Percentiles rank a stretch among this genome's conserved stretches.
These are phyloP conservation scores for Cyphomyrus discorhynchus DNA, from an alignment of 2,113 vertebrate species.

Conservation along the genomic window DNA sequence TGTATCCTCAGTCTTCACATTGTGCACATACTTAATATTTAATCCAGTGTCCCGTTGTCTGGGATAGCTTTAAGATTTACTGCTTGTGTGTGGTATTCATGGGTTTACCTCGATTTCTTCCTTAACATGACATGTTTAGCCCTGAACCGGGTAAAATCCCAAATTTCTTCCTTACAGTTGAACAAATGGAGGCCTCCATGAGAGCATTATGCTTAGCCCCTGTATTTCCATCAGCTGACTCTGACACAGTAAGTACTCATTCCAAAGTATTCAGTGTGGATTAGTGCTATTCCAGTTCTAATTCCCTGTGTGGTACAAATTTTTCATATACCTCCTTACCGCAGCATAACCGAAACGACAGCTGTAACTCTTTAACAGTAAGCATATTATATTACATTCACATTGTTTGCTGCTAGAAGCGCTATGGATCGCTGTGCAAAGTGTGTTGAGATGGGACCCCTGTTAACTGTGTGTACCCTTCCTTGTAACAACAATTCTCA, in stretches of 20 bases:
- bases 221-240: conserved; percentile 44
- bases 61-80: not conserved
- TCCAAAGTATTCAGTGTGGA: not conserved
- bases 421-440: not conserved
- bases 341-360: not conserved
- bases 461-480: not conserved
- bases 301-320: not conserved
- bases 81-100: not conserved
- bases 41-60: not conserved
- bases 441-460: not conserved
- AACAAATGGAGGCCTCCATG: conserved; percentile 83
- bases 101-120: conserved; percentile 20
- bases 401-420: not conserved
- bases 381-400: not conserved
- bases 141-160: conserved; percentile 61
- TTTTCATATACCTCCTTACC: not conserved
- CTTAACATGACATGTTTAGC: conserved; percentile 62
- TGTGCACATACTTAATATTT: not conserved
- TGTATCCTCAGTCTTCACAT: conserved; percentile 71
- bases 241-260: conserved; percentile 58
- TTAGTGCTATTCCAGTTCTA: not conserved
- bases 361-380: not conserved
- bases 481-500: not conserved
- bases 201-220: conserved; percentile 67
- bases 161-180: conserved; percentile 86